These are phyloP conservation scores for Uropsilus gracilis DNA, from an alignment of 2,113 vertebrate genomes.

Conservation along the genomic window DNA sequence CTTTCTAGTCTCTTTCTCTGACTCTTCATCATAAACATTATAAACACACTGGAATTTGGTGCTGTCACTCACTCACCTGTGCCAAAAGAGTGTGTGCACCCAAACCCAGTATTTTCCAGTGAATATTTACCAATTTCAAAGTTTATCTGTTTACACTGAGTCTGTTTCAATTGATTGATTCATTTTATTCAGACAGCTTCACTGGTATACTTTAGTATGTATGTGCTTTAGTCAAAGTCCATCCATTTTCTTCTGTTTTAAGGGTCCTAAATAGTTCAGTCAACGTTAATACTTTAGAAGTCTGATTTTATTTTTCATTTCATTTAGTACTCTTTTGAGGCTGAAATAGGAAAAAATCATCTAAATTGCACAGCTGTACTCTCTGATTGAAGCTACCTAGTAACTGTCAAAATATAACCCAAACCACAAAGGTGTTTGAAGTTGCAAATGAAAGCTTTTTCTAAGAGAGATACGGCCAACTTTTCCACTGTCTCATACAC, in stretches of 20 bases:
- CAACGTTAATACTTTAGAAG: slow-evolving; percentile 34
- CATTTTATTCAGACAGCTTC: neutral
- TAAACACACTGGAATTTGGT: neutral
- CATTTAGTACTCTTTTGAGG: slow-evolving; percentile 46
- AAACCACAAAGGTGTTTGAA: slow-evolving; percentile 80
- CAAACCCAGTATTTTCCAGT: neutral
- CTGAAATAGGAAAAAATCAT: slow-evolving; percentile 29
- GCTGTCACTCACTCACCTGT: neutral
- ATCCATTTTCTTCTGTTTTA: neutral
- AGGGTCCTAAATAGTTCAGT: neutral
- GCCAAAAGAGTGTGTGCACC: neutral
- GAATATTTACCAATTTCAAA: slow-evolving; percentile 21
- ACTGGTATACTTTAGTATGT: neutral
- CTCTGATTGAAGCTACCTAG: slow-evolving; percentile 71
- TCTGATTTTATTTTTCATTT: slow-evolving; percentile 30
- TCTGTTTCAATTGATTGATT: neutral
- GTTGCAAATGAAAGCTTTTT: slow-evolving; percentile 16
- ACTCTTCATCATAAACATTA: neutral
- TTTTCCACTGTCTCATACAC: neutral
- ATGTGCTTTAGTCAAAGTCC: neutral
- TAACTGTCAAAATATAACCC: slow-evolving; percentile 79
- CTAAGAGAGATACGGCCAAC: slow-evolving; percentile 22
- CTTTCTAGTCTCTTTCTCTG: neutral
- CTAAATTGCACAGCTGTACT: slow-evolving; percentile 69
- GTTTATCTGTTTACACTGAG: neutral